Evolutionary conservation across 2,113 vertebrate genomes (phyloP).

Genomic region (Alaudala cheleensis): DNA sequence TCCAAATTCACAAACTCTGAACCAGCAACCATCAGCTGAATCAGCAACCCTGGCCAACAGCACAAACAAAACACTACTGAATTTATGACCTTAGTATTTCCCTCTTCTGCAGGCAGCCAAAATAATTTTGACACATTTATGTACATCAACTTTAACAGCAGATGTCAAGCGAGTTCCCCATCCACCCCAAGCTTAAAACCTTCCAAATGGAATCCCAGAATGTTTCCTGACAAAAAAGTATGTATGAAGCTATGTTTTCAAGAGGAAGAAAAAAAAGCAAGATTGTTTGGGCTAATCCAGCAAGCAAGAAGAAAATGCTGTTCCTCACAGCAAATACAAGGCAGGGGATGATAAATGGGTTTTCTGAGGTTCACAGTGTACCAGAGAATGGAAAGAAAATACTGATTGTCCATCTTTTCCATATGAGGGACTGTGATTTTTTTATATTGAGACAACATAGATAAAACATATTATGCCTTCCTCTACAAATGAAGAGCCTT

Average conservation of each 20-base stretch:
- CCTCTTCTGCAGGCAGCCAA: background rate
- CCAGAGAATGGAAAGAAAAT: background rate
- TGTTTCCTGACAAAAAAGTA: background rate
- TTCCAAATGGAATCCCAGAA: slow-evolving; percentile 34
- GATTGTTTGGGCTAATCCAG: background rate
- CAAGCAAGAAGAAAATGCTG: background rate
- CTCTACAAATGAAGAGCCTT: background rate
- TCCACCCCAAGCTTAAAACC: background rate
- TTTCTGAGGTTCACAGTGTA: background rate
- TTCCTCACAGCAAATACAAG: background rate
- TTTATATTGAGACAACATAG: background rate
- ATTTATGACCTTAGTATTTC: background rate
- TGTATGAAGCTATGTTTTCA: background rate
- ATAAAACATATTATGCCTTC: background rate
- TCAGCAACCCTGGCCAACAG: background rate
- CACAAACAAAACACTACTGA: background rate
- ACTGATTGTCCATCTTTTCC: background rate
- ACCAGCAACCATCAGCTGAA: background rate
- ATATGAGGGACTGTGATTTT: background rate
- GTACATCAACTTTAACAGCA: background rate
- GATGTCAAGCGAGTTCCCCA: background rate
- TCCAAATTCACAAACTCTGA: background rate
- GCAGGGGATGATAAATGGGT: background rate
- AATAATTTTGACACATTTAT: slow-evolving; percentile 12
- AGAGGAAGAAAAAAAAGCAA: background rate